Evolutionary conservation across 1,140 invertebrate species (phyloP).

Genomic region (Dreissena polymorpha): DNA sequence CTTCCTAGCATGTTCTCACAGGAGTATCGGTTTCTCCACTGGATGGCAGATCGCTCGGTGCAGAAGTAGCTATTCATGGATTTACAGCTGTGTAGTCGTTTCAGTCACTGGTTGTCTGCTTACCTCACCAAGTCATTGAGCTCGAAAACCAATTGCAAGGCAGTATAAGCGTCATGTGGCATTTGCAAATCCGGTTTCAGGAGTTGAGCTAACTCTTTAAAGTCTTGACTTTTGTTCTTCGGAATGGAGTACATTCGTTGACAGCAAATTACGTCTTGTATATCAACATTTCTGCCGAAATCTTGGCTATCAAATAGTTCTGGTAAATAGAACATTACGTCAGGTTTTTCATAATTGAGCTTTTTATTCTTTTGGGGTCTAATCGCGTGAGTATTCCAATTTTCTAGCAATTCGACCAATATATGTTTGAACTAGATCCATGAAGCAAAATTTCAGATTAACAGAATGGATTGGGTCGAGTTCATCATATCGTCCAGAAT

Average conservation of each 20-base stretch:
- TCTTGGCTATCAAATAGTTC: slow-evolving; percentile 1
- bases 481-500: too few relatives aligned
- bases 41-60: too few relatives aligned
- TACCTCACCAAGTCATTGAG: slow-evolving; percentile 25
- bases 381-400: slow-evolving; percentile 18
- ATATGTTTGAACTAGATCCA: slow-evolving; percentile 5
- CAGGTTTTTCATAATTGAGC: slow-evolving; percentile 23
- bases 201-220: slow-evolving; percentile 14
- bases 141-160: slow-evolving; percentile 1
- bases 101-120: too few relatives aligned
- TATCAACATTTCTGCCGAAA: background rate
- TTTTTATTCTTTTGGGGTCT: slow-evolving; percentile 9
- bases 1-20: too few relatives aligned
- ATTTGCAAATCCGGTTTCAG: slow-evolving; percentile 40
- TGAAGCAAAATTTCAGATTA: slow-evolving; percentile 26
- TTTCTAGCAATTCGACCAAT: slow-evolving; percentile 22
- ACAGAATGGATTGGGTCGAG: background rate
- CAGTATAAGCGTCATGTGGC: slow-evolving; percentile 16
- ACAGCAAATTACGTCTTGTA: too few relatives aligned
- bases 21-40: too few relatives aligned
- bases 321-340: slow-evolving; percentile 27
- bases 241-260: too few relatives aligned
- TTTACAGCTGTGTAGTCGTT: too few relatives aligned
- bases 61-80: too few relatives aligned
- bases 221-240: slow-evolving; percentile 17